phyloP scores from a whole-genome alignment of 2,888 invertebrate species.

The Micropterix aruncella region DNA sequence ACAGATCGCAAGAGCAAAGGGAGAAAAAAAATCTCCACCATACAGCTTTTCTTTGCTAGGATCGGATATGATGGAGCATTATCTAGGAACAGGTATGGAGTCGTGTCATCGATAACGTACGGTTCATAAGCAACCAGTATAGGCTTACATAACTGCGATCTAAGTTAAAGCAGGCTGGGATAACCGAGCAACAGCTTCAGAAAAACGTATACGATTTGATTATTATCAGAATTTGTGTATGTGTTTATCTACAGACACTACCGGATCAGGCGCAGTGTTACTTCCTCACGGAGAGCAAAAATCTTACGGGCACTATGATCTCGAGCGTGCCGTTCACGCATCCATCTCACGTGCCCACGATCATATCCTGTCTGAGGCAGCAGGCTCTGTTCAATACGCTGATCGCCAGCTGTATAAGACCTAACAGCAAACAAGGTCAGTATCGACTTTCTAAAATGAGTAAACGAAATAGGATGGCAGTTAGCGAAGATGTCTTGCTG shows the following conservation, averaged over 20 bases:
- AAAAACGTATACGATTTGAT: background rate
- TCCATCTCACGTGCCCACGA: constrained; percentile 81
- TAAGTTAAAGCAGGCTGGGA: too few relatives aligned
- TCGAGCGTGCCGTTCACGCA: constrained; percentile 83
- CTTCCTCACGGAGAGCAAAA: constrained; percentile 71
- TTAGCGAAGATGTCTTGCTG: too few relatives aligned
- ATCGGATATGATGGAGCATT: too few relatives aligned
- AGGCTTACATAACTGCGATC: too few relatives aligned
- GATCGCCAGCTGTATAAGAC: constrained; percentile 76
- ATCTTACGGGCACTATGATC: constrained; percentile 60
- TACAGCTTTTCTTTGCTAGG: too few relatives aligned
- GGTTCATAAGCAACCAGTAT: too few relatives aligned
- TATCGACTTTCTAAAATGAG: too few relatives aligned
- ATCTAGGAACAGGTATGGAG: too few relatives aligned
- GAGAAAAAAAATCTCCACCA: too few relatives aligned
- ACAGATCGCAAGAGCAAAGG: too few relatives aligned
- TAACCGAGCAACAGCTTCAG: background rate
- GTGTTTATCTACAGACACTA: constrained; percentile 63
- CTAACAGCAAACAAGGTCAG: constrained; percentile 64
- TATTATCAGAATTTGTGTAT: constrained; percentile 6
- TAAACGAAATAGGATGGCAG: too few relatives aligned
- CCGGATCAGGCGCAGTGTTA: constrained; percentile 93
- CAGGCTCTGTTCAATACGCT: constrained; percentile 88
- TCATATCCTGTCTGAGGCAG: constrained; percentile 71
- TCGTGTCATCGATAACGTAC: too few relatives aligned